These are phyloP conservation scores for Pachyramphus minor DNA, from an alignment of 2,113 vertebrate genomes.

Conservation along the genomic window DNA sequence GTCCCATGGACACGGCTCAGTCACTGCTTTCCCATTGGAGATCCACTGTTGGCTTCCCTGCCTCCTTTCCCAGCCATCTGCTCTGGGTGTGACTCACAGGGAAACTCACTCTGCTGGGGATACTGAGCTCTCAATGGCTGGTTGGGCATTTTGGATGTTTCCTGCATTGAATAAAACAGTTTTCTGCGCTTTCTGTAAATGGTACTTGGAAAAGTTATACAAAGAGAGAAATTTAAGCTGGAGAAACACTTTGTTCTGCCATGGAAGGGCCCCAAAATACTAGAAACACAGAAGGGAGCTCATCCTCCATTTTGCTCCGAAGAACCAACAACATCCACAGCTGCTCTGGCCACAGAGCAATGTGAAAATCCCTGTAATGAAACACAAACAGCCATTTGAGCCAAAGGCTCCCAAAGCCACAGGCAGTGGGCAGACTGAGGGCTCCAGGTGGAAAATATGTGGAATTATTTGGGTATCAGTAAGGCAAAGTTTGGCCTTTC, in stretches of 20 bases:
- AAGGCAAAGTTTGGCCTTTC: neutral
- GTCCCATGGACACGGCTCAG: neutral
- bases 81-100: neutral
- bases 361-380: conserved; percentile 5
- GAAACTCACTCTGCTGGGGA: neutral
- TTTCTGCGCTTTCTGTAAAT: neutral
- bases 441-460: conserved; percentile 32
- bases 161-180: neutral
- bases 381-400: neutral
- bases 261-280: neutral
- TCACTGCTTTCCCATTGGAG: neutral
- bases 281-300: neutral
- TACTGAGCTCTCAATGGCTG: neutral
- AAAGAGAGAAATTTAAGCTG: neutral
- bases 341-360: neutral
- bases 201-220: neutral
- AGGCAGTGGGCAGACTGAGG: neutral
- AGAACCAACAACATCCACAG: neutral
- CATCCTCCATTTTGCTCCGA: neutral
- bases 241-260: neutral
- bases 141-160: neutral
- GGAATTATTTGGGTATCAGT: neutral
- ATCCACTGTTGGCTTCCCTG: neutral
- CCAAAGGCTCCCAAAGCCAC: conserved; percentile 16
- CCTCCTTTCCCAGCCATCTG: neutral